Evolutionary conservation across 35 echinoderm and acorn worm species (phyloP).

Genomic region (Stichopus chloronotus): DNA sequence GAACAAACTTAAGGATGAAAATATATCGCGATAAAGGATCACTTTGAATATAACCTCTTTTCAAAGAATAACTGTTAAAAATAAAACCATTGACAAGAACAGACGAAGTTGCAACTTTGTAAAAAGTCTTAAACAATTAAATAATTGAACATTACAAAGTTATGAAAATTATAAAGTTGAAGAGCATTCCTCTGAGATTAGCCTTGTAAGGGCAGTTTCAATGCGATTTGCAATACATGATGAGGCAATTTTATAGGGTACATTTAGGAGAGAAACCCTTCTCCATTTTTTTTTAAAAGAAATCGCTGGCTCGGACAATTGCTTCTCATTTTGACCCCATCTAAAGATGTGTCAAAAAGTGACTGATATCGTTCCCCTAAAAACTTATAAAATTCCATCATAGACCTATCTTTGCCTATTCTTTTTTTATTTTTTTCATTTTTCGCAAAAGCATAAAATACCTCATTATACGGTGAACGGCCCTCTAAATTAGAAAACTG

Average conservation of each 20-base stretch:
- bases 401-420: slow-evolving; percentile 29
- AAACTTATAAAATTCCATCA: slow-evolving; percentile 4
- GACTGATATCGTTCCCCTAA: background rate
- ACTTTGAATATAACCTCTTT: too few species aligned
- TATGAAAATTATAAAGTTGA: slow-evolving; percentile 16
- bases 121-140: slow-evolving; percentile 11
- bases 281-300: background rate
- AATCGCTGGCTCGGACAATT: background rate
- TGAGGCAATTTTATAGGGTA: background rate
- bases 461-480: background rate
- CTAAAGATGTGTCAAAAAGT: background rate
- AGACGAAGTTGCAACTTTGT: background rate
- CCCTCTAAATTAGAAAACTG: background rate
- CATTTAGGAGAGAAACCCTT: background rate
- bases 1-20: background rate
- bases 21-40: too few species aligned
- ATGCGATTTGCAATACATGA: background rate
- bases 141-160: background rate
- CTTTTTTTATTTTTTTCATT: slow-evolving; percentile 6
- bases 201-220: background rate
- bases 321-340: background rate
- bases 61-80: too few species aligned
- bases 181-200: background rate
- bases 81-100: too few species aligned
- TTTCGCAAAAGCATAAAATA: background rate